Conservation (phyloP, 2,888 invertebrate species). For the Agapostemon virescens region DNA sequence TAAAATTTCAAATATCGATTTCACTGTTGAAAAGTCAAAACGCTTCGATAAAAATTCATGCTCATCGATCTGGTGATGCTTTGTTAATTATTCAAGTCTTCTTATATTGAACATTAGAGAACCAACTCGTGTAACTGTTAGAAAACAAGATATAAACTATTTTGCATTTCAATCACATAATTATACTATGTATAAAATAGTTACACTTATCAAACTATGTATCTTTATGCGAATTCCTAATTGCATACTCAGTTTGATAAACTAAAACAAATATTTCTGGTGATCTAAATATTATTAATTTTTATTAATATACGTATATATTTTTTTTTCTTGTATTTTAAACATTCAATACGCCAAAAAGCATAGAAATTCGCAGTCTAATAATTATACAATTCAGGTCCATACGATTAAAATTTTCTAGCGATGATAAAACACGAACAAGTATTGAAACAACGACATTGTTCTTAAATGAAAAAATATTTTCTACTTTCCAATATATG, state of each 20-base stretch:
- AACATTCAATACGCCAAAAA: not conserved
- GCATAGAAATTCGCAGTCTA: not conserved
- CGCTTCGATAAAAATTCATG: not conserved
- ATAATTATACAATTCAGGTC: not conserved
- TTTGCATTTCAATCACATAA: too few species aligned
- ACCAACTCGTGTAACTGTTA: not conserved
- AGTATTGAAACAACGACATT: too few species aligned
- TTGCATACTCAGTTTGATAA: not conserved
- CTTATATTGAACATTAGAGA: not conserved
- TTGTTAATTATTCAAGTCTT: conserved; percentile 5
- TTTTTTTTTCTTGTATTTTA: not conserved
- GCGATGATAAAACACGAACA: too few species aligned
- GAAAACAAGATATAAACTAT: too few species aligned
- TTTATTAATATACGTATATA: too few species aligned
- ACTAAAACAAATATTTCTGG: not conserved
- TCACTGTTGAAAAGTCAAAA: not conserved
- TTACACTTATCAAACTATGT: not conserved
- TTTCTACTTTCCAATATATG: too few species aligned
- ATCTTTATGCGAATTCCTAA: conserved; percentile 1
- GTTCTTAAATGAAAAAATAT: too few species aligned
- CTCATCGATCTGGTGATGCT: not conserved
- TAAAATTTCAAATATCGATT: not conserved
- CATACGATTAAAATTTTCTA: too few species aligned
- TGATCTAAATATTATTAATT: conserved; percentile 1
- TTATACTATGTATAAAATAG: not conserved